Percentiles rank a stretch among this genome's conserved stretches.
These are phyloP conservation scores for Athene cunicularia DNA, from an alignment of 2,113 vertebrate genomes.

Conservation along the genomic window DNA sequence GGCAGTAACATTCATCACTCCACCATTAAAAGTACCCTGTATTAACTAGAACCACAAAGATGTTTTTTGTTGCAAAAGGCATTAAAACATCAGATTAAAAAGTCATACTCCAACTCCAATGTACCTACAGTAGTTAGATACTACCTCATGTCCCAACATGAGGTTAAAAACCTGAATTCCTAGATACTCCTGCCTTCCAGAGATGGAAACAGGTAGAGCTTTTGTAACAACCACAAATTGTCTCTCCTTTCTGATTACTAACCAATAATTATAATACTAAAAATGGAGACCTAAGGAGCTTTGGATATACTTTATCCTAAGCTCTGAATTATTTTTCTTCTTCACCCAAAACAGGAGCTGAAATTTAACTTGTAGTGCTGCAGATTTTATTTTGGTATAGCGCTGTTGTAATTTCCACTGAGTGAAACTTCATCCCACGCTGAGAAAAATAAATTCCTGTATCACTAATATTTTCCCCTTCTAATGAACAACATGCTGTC, in stretches of 20 bases:
- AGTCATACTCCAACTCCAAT: not conserved
- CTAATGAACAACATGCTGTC: not conserved
- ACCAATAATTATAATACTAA: not conserved
- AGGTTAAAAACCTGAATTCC: not conserved
- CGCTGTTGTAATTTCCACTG: conserved; percentile 23
- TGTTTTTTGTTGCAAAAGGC: not conserved
- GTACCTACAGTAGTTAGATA: not conserved
- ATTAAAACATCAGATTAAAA: not conserved
- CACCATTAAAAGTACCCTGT: not conserved
- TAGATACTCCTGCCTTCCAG: not conserved
- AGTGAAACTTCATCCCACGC: conserved; percentile 10
- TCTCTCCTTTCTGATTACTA: not conserved
- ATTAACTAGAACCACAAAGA: not conserved
- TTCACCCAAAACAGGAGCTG: conserved; percentile 10
- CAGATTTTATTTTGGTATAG: conserved; percentile 11
- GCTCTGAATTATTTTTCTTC: not conserved
- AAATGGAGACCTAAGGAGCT: not conserved
- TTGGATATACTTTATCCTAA: not conserved
- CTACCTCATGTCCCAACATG: not conserved
- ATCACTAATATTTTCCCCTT: conserved; percentile 25
- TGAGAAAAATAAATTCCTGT: conserved; percentile 33
- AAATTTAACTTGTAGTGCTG: not conserved
- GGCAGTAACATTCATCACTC: not conserved
- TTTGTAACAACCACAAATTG: not conserved
- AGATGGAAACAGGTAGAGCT: not conserved